Conservation (phyloP, 2,797 vertebrate species). For the Vultur gryphus region DNA sequence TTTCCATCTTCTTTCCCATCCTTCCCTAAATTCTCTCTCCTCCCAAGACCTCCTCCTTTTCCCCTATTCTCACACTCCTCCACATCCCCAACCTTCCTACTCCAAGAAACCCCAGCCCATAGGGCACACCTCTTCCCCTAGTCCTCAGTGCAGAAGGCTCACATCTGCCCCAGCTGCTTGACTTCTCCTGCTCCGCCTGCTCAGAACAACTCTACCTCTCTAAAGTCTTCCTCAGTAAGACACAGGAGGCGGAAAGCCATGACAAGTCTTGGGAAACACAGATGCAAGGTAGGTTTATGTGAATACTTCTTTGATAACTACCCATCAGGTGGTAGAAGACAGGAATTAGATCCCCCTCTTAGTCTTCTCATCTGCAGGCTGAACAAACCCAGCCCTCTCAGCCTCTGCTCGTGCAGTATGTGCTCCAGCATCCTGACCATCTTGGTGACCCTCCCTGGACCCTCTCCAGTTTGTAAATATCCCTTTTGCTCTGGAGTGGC, state of each 20-base stretch:
- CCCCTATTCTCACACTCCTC: not conserved
- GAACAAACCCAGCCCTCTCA: not conserved
- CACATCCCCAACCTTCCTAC: not conserved
- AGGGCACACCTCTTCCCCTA: not conserved
- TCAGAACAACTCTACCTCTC: not conserved
- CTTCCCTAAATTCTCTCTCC: not conserved
- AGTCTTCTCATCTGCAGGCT: not conserved
- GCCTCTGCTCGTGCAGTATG: not conserved
- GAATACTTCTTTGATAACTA: not conserved
- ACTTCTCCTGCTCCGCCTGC: not conserved
- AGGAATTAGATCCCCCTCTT: not conserved
- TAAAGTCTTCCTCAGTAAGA: not conserved
- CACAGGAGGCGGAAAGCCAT: not conserved
- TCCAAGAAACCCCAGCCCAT: not conserved
- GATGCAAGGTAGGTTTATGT: not conserved
- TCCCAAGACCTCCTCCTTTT: not conserved
- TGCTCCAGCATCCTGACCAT: not conserved
- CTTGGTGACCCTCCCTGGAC: not conserved
- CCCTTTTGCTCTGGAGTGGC: not conserved
- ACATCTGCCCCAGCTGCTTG: not conserved
- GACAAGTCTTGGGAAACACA: not conserved
- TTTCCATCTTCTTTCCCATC: not conserved
- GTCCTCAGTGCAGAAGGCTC: not conserved
- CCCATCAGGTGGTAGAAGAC: not conserved
- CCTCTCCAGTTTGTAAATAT: not conserved